Percentiles rank a stretch among this genome's conserved stretches.
Evolutionary conservation across 2,888 invertebrate genomes (phyloP).

Genomic region (Agrilus cyanescens): DNA sequence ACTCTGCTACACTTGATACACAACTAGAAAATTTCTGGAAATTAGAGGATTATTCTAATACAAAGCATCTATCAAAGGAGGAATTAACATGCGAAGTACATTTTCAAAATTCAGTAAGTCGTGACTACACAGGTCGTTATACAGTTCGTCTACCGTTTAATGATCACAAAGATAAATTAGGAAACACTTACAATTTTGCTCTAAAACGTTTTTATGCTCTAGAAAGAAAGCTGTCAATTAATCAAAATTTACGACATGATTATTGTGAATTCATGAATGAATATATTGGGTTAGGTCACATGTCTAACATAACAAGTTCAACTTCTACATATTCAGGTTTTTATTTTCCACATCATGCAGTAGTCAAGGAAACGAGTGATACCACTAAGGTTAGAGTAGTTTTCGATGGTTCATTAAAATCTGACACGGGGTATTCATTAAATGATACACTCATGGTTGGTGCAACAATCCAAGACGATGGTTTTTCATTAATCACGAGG

Average conservation of each 20-base stretch:
- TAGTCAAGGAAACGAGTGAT: neutral
- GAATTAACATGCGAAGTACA: slow-evolving; percentile 3
- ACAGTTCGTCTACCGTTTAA: neutral
- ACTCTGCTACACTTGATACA: neutral
- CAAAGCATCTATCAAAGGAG: neutral
- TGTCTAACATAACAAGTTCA: neutral
- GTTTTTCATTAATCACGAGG: slow-evolving; percentile 8
- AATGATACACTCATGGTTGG: slow-evolving; percentile 19
- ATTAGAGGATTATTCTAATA: neutral
- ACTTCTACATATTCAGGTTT: slow-evolving; percentile 5
- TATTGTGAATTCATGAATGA: slow-evolving; percentile 3
- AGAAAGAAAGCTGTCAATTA: neutral
- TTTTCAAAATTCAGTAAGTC: neutral
- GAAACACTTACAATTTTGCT: too few species aligned
- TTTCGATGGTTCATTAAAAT: too few species aligned
- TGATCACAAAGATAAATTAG: neutral
- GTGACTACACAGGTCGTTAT: neutral
- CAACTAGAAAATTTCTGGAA: slow-evolving; percentile 4
- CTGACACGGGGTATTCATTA: slow-evolving; percentile 10
- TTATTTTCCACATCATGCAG: slow-evolving; percentile 1
- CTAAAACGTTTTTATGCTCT: neutral
- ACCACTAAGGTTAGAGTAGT: too few species aligned
- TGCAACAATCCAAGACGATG: slow-evolving; percentile 15
- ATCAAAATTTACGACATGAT: neutral
- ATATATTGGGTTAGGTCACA: neutral